Evolutionary conservation across 2,113 vertebrate species (phyloP).

Genomic region (Acrocephalus kingi): DNA sequence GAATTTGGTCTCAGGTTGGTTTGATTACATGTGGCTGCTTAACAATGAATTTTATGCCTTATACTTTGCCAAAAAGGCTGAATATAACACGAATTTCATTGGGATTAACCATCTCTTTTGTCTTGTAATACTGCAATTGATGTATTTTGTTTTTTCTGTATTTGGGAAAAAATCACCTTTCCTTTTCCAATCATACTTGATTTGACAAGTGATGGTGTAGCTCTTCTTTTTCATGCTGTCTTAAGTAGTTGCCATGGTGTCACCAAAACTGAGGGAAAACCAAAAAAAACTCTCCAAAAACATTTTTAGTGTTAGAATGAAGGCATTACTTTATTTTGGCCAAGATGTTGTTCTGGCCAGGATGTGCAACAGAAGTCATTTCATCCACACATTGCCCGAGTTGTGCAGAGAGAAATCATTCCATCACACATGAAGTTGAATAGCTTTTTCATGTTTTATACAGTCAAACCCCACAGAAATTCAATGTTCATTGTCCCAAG

Average conservation of each 20-base stretch:
- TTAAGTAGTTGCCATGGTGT: background rate
- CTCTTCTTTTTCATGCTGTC: background rate
- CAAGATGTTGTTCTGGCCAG: background rate
- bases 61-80: background rate
- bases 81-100: background rate
- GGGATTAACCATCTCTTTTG: background rate
- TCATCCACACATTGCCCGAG: accelerated
- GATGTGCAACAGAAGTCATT: background rate
- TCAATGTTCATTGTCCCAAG: background rate
- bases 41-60: background rate
- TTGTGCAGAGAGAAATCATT: background rate
- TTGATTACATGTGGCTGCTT: background rate
- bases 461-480: background rate
- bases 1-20: background rate
- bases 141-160: background rate
- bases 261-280: accelerated
- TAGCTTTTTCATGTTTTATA: background rate
- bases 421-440: too few relatives aligned
- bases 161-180: background rate
- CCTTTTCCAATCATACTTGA: background rate
- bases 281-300: background rate
- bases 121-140: background rate
- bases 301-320: background rate
- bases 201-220: background rate
- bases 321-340: background rate